phyloP scores from a whole-genome alignment of 1,140 invertebrate genomes.

The Pomacea maculata region DNA sequence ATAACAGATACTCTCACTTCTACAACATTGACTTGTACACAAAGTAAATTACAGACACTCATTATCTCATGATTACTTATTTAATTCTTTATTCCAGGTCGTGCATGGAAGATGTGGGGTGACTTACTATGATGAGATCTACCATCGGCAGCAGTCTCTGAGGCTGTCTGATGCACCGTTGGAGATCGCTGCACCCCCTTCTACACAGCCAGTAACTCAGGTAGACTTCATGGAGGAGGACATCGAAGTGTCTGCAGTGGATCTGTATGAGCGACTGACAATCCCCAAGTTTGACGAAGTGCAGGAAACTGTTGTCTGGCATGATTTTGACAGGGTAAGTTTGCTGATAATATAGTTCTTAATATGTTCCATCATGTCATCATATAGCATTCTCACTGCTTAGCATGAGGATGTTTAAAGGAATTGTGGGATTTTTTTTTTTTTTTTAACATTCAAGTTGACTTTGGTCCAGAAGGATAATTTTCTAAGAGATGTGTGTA shows the following conservation, averaged over 20 bases:
- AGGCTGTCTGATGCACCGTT: not conserved
- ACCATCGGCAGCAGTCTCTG: conserved; percentile 14
- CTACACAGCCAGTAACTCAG: conserved; percentile 60
- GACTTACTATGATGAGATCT: conserved; percentile 28
- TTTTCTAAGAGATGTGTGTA: too few relatives aligned
- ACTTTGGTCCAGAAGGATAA: too few relatives aligned
- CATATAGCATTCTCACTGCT: too few relatives aligned
- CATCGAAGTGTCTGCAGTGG: conserved; percentile 80
- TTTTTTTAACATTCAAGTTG: too few relatives aligned
- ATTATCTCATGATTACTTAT: not conserved
- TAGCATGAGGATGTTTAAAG: too few relatives aligned
- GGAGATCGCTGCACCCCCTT: conserved; percentile 77
- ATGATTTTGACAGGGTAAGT: conserved; percentile 84
- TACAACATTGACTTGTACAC: too few relatives aligned
- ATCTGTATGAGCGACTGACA: conserved; percentile 79
- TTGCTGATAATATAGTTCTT: not conserved
- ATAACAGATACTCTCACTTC: too few relatives aligned
- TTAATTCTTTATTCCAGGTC: conserved; percentile 14
- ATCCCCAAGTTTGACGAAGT: conserved; percentile 83
- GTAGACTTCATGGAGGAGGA: conserved; percentile 45
- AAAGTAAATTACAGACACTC: too few relatives aligned
- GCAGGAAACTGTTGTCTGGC: conserved; percentile 82
- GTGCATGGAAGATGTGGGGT: conserved; percentile 30
- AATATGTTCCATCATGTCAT: too few relatives aligned
- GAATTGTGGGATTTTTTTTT: too few relatives aligned